Percentiles rank a stretch among this genome's conserved stretches.
These are phyloP conservation scores for Grammomys dolichurus DNA, from an alignment of 2,113 vertebrate genomes.

Conservation along the genomic window DNA sequence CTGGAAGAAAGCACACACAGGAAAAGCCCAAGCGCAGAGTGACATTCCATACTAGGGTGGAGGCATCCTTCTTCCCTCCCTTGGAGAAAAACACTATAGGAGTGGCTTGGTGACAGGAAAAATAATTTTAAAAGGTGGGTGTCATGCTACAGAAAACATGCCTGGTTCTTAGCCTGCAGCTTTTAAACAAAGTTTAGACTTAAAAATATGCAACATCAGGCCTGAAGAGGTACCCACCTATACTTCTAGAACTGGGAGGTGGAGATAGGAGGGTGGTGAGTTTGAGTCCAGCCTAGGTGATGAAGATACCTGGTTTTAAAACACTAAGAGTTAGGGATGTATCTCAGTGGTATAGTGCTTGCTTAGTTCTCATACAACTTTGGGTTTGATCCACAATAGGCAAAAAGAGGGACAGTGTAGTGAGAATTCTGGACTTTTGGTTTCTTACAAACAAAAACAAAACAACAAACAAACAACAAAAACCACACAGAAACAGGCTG, in stretches of 20 bases:
- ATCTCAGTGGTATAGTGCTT: background rate
- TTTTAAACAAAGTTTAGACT: conserved; percentile 4
- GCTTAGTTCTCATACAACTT: background rate
- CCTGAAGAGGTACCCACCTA: background rate
- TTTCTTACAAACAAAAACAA: too few species aligned
- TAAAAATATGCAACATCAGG: background rate
- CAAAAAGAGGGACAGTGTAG: background rate
- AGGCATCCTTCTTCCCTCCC: conserved; percentile 36
- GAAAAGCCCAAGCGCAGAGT: conserved; percentile 52
- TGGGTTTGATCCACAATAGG: background rate
- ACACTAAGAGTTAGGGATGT: background rate
- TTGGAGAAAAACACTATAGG: conserved; percentile 42
- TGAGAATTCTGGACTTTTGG: too few species aligned
- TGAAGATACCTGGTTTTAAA: background rate
- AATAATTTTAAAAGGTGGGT: conserved; percentile 54
- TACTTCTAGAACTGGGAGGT: background rate
- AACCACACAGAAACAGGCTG: too few species aligned
- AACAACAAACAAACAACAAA: too few species aligned
- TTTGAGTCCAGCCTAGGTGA: background rate
- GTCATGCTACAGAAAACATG: conserved; percentile 12
- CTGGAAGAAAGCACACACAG: conserved; percentile 12
- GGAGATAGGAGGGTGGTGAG: background rate
- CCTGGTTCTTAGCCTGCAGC: background rate
- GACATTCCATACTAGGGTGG: conserved; percentile 64
- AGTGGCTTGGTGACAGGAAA: conserved; percentile 61